A percentile compares a stretch with the other conserved stretches of the same genome.
phyloP scores from a whole-genome alignment of 1,140 invertebrate genomes.

The Diachasmimorpha longicaudata region DNA sequence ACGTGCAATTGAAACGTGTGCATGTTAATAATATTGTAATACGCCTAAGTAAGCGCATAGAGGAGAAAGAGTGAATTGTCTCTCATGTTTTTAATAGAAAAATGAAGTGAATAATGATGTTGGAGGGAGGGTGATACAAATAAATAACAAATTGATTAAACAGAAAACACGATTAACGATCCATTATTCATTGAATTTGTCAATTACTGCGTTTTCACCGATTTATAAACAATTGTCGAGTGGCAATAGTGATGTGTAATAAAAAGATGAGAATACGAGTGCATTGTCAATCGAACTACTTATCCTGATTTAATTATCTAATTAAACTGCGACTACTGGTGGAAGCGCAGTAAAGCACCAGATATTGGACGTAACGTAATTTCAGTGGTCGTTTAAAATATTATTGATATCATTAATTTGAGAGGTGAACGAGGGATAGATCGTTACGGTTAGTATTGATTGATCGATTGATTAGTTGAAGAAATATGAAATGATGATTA shows the following conservation, averaged over 20 bases:
- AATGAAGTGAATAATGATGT: background rate
- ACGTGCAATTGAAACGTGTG: conserved; percentile 24
- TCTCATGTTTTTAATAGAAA: conserved; percentile 2
- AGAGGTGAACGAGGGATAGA: conserved; percentile 40
- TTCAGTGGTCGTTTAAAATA: too few species aligned
- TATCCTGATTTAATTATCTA: background rate
- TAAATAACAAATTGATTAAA: background rate
- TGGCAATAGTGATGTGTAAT: background rate
- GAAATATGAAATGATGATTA: conserved; percentile 7
- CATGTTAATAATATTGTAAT: conserved; percentile 20
- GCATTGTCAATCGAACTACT: background rate
- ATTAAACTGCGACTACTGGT: background rate
- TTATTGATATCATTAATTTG: too few species aligned
- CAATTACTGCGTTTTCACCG: conserved; percentile 15
- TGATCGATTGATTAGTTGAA: conserved; percentile 43
- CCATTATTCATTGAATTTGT: conserved; percentile 9
- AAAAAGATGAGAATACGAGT: background rate
- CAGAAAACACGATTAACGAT: background rate
- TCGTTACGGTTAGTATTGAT: conserved; percentile 48
- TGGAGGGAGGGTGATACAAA: background rate
- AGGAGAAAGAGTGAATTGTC: background rate
- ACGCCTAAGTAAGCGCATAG: conserved; percentile 7
- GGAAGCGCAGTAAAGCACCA: conserved; percentile 17
- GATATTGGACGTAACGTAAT: conserved; percentile 34
- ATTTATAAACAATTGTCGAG: conserved; percentile 7